Base-by-base conservation (phyloP, 2,888 invertebrate genomes). In the Tenthredo distinguenda region DNA sequence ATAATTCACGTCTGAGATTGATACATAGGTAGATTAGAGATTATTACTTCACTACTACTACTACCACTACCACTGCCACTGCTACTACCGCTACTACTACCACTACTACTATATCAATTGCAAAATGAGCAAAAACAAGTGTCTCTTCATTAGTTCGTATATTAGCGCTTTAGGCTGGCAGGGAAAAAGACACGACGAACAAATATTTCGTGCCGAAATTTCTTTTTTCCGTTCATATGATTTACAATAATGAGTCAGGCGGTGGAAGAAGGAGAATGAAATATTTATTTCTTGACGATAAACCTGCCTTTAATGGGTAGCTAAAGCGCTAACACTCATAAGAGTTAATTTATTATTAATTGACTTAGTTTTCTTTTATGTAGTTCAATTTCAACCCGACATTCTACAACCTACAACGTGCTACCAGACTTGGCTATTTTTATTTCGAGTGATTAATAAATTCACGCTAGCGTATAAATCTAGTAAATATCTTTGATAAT, bases 321-420 rank as follows among this genome's bases (percentile, higher is more conserved):
- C 40, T 79, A 40, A 62, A 81, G 81, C 58, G 81, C 58, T 62
- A 81, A 81, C 21, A 31, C 18, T 58, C 40, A 81, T 81, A 40
- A 81, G 58, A 62, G 58, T 62, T 62, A 58, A 71, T 83, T 65
- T 68, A 68, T 71, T 83, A 62, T 83, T 83, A 83, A 83, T 83
- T 83, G 83, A 83, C 83, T 83, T 83, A 83, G 83, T 83, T 83
- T 83, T 43, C 50, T 34, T 34, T 83, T 40, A 81, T 62, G 31
- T 77, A 50, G 26, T 71, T 71, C 68, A 71, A 83, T 68, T 47
- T 83, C 47, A 71, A 68, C 40, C 34, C 5, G 31, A 83, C 37
- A 58, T 81, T 62, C 81, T 62, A 62, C 21, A 21, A 81, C 40
- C 62, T 81, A 81, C 58, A 40, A 81, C 65, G 18, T 83, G 43